Evolutionary conservation across 2,113 vertebrate species (phyloP).

Genomic region (Neodontobutis hainanensis): DNA sequence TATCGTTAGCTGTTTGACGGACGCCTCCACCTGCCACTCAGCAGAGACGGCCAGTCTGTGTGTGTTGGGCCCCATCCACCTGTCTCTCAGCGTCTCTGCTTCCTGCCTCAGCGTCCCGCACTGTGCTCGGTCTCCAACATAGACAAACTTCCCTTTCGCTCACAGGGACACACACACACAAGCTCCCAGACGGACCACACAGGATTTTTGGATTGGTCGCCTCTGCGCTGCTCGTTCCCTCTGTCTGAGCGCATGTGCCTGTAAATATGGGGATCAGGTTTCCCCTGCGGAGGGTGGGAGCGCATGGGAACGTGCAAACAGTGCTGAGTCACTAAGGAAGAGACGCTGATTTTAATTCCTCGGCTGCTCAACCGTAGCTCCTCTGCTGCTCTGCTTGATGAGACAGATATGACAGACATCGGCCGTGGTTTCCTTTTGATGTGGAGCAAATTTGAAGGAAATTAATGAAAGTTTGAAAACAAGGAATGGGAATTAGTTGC

Average conservation of each 20-base stretch:
- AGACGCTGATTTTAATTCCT: slow-evolving; percentile 27
- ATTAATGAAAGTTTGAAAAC: not conserved
- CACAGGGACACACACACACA: slow-evolving; percentile 37
- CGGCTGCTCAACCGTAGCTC: slow-evolving; percentile 16
- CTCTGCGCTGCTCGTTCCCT: slow-evolving; percentile 61
- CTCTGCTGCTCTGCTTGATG: not conserved
- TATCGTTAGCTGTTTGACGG: slow-evolving; percentile 62
- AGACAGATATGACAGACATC: not conserved
- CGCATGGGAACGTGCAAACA: slow-evolving; percentile 70
- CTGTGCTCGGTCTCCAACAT: not conserved
- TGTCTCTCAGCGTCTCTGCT: slow-evolving; percentile 69
- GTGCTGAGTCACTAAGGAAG: slow-evolving; percentile 76
- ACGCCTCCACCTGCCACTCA: slow-evolving; percentile 68
- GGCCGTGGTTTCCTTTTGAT: not conserved
- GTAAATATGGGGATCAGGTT: slow-evolving; percentile 76
- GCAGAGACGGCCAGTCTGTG: slow-evolving; percentile 69
- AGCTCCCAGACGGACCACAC: slow-evolving; percentile 73
- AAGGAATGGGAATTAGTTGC: not conserved
- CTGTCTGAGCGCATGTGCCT: slow-evolving; percentile 55
- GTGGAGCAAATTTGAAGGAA: not conserved
- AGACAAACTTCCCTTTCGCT: slow-evolving; percentile 32
- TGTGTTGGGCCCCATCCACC: slow-evolving; percentile 67
- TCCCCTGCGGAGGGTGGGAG: slow-evolving; percentile 48
- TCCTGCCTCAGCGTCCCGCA: slow-evolving; percentile 13
- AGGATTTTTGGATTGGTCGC: slow-evolving; percentile 67